Conservation (phyloP, 1,140 invertebrate genomes). For the Heliconius hewitsoni region DNA sequence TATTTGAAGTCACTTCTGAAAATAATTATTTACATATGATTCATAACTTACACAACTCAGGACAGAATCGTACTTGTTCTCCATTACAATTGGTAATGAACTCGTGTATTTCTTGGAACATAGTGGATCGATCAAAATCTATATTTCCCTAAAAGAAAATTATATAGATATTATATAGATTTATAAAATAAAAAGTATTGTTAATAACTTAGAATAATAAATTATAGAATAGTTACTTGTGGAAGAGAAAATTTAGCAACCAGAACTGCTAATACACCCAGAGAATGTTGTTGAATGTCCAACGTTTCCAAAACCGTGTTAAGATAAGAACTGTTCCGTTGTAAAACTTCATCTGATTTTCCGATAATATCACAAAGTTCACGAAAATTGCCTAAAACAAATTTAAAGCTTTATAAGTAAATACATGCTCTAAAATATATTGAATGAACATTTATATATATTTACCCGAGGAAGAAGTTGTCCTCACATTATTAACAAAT, state of each 20-base stretch:
- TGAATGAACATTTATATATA: background rate
- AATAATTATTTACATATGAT: background rate
- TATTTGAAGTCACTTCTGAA: background rate
- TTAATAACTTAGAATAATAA: background rate
- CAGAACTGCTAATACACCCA: slow-evolving; percentile 93
- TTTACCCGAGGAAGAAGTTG: slow-evolving; percentile 69
- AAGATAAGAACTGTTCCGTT: slow-evolving; percentile 90
- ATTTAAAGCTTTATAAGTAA: background rate
- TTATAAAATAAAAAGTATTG: background rate
- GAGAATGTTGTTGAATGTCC: slow-evolving; percentile 93
- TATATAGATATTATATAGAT: background rate
- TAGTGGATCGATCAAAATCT: slow-evolving; percentile 78
- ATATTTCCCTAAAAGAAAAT: slow-evolving; percentile 50
- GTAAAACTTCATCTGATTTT: slow-evolving; percentile 90
- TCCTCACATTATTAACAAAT: slow-evolving; percentile 76
- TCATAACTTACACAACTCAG: slow-evolving; percentile 90
- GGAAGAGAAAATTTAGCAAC: slow-evolving; percentile 87
- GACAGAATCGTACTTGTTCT: slow-evolving; percentile 92
- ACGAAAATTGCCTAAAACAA: slow-evolving; percentile 88
- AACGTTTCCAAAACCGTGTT: slow-evolving; percentile 94
- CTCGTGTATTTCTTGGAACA: slow-evolving; percentile 88
- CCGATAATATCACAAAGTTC: slow-evolving; percentile 90
- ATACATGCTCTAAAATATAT: background rate
- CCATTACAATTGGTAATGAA: slow-evolving; percentile 92
- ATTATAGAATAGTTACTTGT: slow-evolving; percentile 53